Evolutionary conservation across 2,797 vertebrate genomes (phyloP).

Genomic region (Telmatherina bonti): DNA sequence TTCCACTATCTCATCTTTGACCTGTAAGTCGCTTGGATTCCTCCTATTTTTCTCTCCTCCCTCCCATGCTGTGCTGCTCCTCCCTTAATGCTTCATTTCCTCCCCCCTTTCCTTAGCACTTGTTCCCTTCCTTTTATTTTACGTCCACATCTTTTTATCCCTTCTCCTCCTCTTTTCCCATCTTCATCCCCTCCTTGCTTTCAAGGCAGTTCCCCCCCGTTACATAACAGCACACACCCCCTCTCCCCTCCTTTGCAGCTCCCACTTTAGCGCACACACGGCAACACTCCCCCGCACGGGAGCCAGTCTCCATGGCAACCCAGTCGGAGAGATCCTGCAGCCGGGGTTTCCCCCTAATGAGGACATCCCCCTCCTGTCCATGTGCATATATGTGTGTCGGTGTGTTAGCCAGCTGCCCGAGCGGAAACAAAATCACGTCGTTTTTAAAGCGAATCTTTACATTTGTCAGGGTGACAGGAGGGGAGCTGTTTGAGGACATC

Average conservation of each 20-base stretch:
- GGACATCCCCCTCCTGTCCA: conserved; percentile 77
- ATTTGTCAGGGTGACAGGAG: conserved; percentile 91
- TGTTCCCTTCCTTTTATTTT: not conserved
- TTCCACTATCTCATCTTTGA: conserved; percentile 98
- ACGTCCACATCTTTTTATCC: conserved; percentile 42
- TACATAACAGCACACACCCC: conserved; percentile 69
- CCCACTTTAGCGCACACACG: conserved; percentile 41
- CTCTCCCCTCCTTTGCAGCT: conserved; percentile 40
- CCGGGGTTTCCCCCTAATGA: conserved; percentile 84
- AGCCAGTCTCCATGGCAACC: conserved; percentile 87
- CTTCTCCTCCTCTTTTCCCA: conserved; percentile 34
- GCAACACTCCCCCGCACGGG: conserved; percentile 67
- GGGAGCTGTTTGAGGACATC: conserved; percentile 97
- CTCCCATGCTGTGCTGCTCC: not conserved
- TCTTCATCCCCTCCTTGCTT: conserved; percentile 63
- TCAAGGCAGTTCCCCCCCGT: conserved; percentile 58
- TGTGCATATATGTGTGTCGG: conserved; percentile 38
- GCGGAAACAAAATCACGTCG: not conserved
- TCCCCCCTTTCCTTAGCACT: conserved; percentile 66
- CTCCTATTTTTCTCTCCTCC: conserved; percentile 7
- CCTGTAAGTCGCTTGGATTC: conserved; percentile 83
- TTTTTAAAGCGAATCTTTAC: conserved; percentile 31
- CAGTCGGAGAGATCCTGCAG: conserved; percentile 82
- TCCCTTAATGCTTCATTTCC: not conserved
- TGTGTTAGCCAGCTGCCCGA: conserved; percentile 20